Conservation (phyloP, 2,888 invertebrate genomes). For the Drosophila rubida region DNA sequence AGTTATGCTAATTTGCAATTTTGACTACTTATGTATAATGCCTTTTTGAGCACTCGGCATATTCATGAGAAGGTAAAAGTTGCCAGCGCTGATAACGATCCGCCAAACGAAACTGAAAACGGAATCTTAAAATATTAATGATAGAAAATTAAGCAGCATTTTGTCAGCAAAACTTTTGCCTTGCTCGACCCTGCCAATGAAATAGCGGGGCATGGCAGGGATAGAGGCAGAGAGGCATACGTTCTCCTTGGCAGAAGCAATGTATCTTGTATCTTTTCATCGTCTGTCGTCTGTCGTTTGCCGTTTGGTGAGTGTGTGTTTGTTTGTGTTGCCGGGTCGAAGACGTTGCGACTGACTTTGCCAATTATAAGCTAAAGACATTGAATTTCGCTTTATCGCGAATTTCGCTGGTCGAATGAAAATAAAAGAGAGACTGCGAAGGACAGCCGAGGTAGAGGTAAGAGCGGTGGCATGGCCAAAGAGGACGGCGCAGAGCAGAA, state of each 20-base stretch:
- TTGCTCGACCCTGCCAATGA: conserved; percentile 2
- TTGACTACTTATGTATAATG: conserved; percentile 41
- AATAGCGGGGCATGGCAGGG: background rate
- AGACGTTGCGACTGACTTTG: conserved; percentile 58
- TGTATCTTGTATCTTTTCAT: conserved; percentile 67
- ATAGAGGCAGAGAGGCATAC: background rate
- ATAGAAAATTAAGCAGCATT: conserved; percentile 74
- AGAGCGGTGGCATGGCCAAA: background rate
- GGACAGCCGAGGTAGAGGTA: conserved; percentile 7
- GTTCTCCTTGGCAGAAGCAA: conserved; percentile 28
- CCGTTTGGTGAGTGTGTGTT: conserved; percentile 1
- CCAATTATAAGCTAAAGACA: conserved; percentile 80
- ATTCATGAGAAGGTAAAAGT: conserved; percentile 47
- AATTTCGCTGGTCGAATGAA: conserved; percentile 62
- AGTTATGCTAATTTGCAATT: conserved; percentile 71
- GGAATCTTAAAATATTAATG: conserved; percentile 73
- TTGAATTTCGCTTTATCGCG: conserved; percentile 79
- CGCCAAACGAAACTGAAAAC: conserved; percentile 42
- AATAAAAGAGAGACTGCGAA: conserved; percentile 56
- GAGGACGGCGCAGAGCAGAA: conserved; percentile 10
- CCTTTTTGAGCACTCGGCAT: conserved; percentile 30
- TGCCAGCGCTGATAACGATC: conserved; percentile 54
- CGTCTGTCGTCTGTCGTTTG: conserved; percentile 47
- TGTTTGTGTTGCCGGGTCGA: conserved; percentile 14
- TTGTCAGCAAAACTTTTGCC: conserved; percentile 56